Base-by-base conservation (phyloP, 2,797 vertebrate species). In the Smutsia temminckii region DNA sequence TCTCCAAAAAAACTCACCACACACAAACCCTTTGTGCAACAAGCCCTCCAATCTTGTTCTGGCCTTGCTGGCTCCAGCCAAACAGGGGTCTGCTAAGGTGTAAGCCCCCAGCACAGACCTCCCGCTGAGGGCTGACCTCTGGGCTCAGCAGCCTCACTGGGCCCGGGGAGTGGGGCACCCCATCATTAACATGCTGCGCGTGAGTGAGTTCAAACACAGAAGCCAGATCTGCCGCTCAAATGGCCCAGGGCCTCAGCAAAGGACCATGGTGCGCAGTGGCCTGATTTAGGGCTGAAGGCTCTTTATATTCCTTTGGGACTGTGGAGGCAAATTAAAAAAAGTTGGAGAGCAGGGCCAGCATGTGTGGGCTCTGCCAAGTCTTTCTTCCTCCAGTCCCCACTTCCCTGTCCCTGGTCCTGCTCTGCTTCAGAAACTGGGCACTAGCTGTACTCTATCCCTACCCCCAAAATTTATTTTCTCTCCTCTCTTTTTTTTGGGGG, bases 311-410 rank as follows among this genome's bases (percentile, higher is more conserved):
- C 89, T 94, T 75, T 92, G 94, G 57, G 89, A 77, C 93, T 51
- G 34, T 91, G 89, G 96, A 97, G 95, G 95, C 96, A 95, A 96
- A 97, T 95, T 95, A 89, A 25, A 94, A 97, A 89, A 96, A 88
- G 68, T 64, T 42, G 8, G 46, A 94, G 85, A 94, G 68, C 79
- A 86, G 25, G 66, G 92, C 93, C 93, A 93, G 85, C 32, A 37
- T 1, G 0, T 53, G 34, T 12, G n/a, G 83, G 53, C 49, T 81
- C 92, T 94, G 96, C 96, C 96, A 97, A 97, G 93, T 81, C 59
- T 89, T 37, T 85, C 81, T 51, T 81, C 89, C 75, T 66, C 42
- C 74, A 78, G 53, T 68, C 40, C 79, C 46, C 64, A 78, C 18
- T 86, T 83, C 49, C 71, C 88, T 51, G 91, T 53, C 68, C 64